Evolutionary conservation across 2,113 vertebrate species (phyloP).

Genomic region (Camelus dromedarius): DNA sequence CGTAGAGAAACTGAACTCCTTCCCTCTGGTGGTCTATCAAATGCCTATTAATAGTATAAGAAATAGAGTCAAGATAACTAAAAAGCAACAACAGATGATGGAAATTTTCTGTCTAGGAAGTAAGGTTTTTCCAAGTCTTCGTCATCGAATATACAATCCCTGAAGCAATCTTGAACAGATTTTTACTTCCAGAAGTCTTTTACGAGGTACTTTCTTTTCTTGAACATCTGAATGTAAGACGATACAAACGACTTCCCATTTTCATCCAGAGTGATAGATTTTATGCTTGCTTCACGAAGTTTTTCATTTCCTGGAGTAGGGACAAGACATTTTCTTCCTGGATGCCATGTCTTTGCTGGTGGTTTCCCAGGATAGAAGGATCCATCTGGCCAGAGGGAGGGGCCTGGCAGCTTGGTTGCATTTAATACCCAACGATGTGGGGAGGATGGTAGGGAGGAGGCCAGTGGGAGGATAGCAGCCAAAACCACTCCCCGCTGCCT

Average conservation of each 20-base stretch:
- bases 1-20: constrained; percentile 93
- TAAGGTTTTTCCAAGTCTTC: constrained; percentile 93
- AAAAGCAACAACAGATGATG: constrained; percentile 85
- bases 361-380: not conserved
- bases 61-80: constrained; percentile 91
- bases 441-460: not conserved
- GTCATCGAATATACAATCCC: constrained; percentile 87
- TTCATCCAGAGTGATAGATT: constrained; percentile 85
- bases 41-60: constrained; percentile 97
- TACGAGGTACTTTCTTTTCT: constrained; percentile 84
- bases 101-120: constrained; percentile 89
- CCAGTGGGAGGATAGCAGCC: not conserved
- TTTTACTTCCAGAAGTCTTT: constrained; percentile 82
- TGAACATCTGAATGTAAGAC: constrained; percentile 85
- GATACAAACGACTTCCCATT: constrained; percentile 83
- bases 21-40: constrained; percentile 96
- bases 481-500: not conserved
- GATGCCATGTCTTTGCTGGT: constrained; percentile 71
- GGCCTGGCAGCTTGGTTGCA: not conserved
- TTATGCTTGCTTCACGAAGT: constrained; percentile 87
- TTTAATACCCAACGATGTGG: not conserved
- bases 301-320: constrained; percentile 84
- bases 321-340: constrained; percentile 88
- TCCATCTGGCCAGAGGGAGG: not conserved
- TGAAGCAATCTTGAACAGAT: constrained; percentile 73